Evolutionary conservation across 1,140 invertebrate genomes (phyloP), one percentile per base, ranked within the genome.

Genomic region (Papilio dardanus): DNA sequence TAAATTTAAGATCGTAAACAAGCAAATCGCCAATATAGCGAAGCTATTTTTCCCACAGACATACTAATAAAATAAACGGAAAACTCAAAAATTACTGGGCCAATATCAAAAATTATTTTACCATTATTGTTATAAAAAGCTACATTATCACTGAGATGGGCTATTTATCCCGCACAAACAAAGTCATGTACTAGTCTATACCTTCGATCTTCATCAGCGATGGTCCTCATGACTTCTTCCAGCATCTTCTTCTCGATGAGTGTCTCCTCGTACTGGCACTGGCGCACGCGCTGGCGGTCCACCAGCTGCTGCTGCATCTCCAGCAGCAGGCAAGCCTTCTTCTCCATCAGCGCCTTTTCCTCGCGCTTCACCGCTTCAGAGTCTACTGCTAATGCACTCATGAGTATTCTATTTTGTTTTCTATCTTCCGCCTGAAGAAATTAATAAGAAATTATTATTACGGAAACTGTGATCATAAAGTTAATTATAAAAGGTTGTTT

Each of bases 191-290:
- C 42, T 46, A 16, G n/a, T 42, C 40, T 14, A n/a, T 19, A 85
- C 82, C 82, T 85, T 28, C 80, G 80, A 40, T 81, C 88, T 71
- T 92, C 91, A 83, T 91, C 89, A 31, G 88, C 80, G 0, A 91
- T 76, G 0, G 89, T 88, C 75, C 83, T 80, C 76, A 87, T 84
- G n/a, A 90, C 81, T 4, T 88, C 88, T 19, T 91, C 89, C 8
- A 90, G 77, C 88, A 91, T 91, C 65, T 87, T 91, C 81, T 90
- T 90, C 77, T 91, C 89, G 50, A 90, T 83, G 0, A 91, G 79
- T 0, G 77, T 77, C 3, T 91, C 88, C 71, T 92, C 89, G 58
- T 88, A 91, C 37, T 86, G 76, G 67, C 89, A 91, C 71, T 88
- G 88, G n/a, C 62, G 81, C 65, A 84, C 77, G 10, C 40, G 68